phyloP scores from a whole-genome alignment of 2,888 invertebrate genomes.

The Lasioglossum oenotherae region DNA sequence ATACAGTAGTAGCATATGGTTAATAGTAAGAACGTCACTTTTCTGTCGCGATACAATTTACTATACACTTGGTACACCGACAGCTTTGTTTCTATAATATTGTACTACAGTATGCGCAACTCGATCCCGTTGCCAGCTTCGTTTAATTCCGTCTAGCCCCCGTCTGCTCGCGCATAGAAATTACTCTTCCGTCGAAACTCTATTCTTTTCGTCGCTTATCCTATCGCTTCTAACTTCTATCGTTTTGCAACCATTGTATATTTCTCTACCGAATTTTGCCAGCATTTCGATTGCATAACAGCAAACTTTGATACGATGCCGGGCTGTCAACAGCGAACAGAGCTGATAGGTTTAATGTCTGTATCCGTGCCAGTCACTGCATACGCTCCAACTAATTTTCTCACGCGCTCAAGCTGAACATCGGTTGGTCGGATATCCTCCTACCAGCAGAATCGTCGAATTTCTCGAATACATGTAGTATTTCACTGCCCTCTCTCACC shows the following conservation, averaged over 20 bases:
- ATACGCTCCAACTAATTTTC: conserved; percentile 78
- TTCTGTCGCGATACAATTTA: neutral
- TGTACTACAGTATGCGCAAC: neutral
- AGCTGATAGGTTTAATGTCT: conserved; percentile 83
- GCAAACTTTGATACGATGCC: conserved; percentile 74
- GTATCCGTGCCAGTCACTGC: conserved; percentile 83
- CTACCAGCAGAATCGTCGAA: conserved; percentile 12
- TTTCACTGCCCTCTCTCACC: neutral
- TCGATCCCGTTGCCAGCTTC: neutral
- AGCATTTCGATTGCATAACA: conserved; percentile 32
- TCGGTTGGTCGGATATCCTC: conserved; percentile 17
- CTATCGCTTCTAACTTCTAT: neutral
- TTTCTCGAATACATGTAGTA: neutral
- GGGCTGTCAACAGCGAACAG: conserved; percentile 65
- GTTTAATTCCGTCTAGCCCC: neutral
- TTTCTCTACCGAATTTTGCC: neutral
- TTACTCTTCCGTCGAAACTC: neutral
- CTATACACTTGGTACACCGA: neutral
- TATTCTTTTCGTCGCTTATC: neutral
- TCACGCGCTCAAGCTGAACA: conserved; percentile 74
- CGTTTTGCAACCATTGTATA: neutral
- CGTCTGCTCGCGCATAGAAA: neutral
- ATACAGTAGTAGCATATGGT: neutral
- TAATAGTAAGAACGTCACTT: neutral
- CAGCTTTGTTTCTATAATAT: neutral